Conservation (phyloP, 2,888 invertebrate species). For the Cyclophora punctaria region DNA sequence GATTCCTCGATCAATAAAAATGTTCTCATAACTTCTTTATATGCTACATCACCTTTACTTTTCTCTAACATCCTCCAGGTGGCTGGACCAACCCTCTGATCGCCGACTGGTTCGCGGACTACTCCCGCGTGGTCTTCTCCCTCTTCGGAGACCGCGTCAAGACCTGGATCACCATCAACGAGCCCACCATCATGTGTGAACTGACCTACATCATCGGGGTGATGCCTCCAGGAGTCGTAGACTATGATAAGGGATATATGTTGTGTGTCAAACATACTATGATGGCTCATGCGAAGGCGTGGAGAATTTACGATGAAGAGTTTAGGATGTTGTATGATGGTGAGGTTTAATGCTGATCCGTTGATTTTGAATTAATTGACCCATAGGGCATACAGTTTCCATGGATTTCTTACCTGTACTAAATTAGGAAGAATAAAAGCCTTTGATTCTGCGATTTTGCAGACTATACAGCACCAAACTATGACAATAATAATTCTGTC, state of each 20-base stretch:
- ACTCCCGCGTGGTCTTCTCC: slow-evolving; percentile 67
- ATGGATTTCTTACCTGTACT: no score
- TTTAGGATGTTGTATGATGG: slow-evolving; percentile 69
- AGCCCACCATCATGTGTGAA: slow-evolving; percentile 67
- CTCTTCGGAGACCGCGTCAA: slow-evolving; percentile 76
- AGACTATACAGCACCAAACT: no score
- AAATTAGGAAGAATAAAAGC: no score
- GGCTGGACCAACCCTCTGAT: slow-evolving; percentile 73
- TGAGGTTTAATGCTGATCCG: slow-evolving; percentile 14
- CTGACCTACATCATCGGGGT: slow-evolving; percentile 51
- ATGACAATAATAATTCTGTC: no score
- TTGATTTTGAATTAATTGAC: background rate
- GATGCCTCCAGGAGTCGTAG: slow-evolving; percentile 50
- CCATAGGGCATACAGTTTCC: no score
- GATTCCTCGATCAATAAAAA: background rate
- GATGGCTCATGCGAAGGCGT: slow-evolving; percentile 79
- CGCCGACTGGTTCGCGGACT: slow-evolving; percentile 75
- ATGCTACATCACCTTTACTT: no score
- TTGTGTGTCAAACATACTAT: slow-evolving; percentile 78
- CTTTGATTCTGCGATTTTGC: no score
- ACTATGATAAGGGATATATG: slow-evolving; percentile 44
- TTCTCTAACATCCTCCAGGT: slow-evolving; percentile 51
- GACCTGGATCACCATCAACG: slow-evolving; percentile 83
- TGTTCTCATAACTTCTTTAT: background rate
- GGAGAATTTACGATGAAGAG: slow-evolving; percentile 72